Conservation (phyloP, 2,113 vertebrate genomes). For the Picathartes gymnocephalus region DNA sequence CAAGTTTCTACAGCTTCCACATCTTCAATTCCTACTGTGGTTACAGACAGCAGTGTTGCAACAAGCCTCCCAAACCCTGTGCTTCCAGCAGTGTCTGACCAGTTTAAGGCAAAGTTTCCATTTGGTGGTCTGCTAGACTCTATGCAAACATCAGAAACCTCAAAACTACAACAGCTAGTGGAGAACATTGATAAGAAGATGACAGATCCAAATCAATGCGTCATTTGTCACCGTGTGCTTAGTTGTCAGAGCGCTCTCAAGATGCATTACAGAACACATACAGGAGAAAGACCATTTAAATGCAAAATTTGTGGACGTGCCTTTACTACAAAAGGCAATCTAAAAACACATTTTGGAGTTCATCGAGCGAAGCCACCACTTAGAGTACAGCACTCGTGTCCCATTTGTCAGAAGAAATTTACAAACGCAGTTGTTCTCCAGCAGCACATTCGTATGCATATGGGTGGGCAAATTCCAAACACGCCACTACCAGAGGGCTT, state of each 20-base stretch:
- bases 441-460: slow-evolving; percentile 99
- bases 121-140: slow-evolving; percentile 97
- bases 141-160: slow-evolving; percentile 99
- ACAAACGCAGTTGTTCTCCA: slow-evolving; percentile 97
- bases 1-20: slow-evolving; percentile 77
- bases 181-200: slow-evolving; percentile 99
- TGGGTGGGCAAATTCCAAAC: slow-evolving; percentile 98
- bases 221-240: slow-evolving; percentile 96
- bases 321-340: slow-evolving; percentile 98
- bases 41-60: slow-evolving; percentile 73
- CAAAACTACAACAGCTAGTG: slow-evolving; percentile 96
- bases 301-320: slow-evolving; percentile 98
- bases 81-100: slow-evolving; percentile 86
- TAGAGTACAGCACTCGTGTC: slow-evolving; percentile 96
- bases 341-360: slow-evolving; percentile 98
- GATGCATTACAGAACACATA: slow-evolving; percentile 99
- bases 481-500: slow-evolving; percentile 89
- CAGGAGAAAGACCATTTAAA: slow-evolving; percentile 97
- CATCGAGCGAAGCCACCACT: slow-evolving; percentile 97
- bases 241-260: slow-evolving; percentile 99
- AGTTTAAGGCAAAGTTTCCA: slow-evolving; percentile 95
- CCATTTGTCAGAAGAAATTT: slow-evolving; percentile 99
- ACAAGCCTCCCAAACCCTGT: slow-evolving; percentile 81
- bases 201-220: slow-evolving; percentile 97
- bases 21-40: slow-evolving; percentile 51